These are phyloP conservation scores for Meda fulgida DNA, from an alignment of 2,797 vertebrate species.

Conservation along the genomic window DNA sequence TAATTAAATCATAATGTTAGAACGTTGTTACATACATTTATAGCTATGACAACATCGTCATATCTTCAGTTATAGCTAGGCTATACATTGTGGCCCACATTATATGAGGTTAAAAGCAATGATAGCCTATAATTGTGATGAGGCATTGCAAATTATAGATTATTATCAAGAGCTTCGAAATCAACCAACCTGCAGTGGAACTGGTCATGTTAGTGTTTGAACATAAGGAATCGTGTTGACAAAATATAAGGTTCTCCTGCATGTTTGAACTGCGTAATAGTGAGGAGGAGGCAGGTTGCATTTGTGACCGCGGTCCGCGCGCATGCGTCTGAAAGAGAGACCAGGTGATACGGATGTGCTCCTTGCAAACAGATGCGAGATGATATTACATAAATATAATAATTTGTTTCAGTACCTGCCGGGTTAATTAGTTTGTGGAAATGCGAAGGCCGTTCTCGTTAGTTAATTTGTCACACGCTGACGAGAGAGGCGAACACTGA, in stretches of 20 bases:
- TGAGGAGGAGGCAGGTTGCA: background rate
- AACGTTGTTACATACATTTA: background rate
- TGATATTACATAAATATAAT: slow-evolving; percentile 99
- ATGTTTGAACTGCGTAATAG: slow-evolving; percentile 5
- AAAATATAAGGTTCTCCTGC: background rate
- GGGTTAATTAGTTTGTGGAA: slow-evolving; percentile 99
- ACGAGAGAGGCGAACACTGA: slow-evolving; percentile 94
- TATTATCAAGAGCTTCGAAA: background rate
- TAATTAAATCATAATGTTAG: background rate
- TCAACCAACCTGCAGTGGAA: background rate
- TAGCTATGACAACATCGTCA: background rate
- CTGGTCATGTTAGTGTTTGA: background rate
- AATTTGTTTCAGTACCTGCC: slow-evolving; percentile 98
- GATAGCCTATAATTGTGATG: background rate
- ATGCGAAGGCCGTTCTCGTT: slow-evolving; percentile 97
- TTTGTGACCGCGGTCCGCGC: slow-evolving; percentile 16
- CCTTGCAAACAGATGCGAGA: slow-evolving; percentile 92
- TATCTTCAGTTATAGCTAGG: background rate
- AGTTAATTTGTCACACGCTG: slow-evolving; percentile 98
- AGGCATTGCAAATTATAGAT: background rate
- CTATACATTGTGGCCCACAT: background rate
- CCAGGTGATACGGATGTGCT: slow-evolving; percentile 60
- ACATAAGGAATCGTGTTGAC: background rate
- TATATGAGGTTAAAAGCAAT: background rate
- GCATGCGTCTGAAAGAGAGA: slow-evolving; percentile 31